Evolutionary conservation across 2,797 vertebrate species (phyloP).

Genomic region (Ataeniobius toweri): DNA sequence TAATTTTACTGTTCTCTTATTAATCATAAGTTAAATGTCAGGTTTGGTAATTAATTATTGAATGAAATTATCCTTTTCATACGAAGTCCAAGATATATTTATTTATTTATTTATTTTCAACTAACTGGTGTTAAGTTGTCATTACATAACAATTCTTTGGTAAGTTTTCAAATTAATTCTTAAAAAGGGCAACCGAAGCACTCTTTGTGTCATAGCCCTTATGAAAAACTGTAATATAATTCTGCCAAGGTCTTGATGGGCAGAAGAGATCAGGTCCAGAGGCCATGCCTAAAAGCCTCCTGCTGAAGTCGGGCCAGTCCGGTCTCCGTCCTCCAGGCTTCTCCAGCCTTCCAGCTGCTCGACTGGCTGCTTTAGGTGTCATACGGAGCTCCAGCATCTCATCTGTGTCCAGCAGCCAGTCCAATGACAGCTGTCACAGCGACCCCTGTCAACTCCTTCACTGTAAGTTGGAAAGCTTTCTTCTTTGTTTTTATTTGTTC

Average conservation of each 20-base stretch:
- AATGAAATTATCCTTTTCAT: too few relatives aligned
- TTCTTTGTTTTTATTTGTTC: neutral
- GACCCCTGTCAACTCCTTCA: constrained; percentile 80
- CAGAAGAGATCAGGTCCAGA: constrained; percentile 82
- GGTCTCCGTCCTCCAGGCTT: constrained; percentile 93
- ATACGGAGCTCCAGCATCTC: constrained; percentile 89
- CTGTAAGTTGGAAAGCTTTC: constrained; percentile 75
- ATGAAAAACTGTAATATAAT: neutral
- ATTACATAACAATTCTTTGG: neutral
- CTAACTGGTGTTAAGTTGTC: neutral
- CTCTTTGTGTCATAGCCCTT: neutral
- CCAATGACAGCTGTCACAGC: constrained; percentile 83
- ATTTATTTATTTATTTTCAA: neutral
- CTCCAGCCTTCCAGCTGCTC: constrained; percentile 86
- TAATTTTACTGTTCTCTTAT: neutral
- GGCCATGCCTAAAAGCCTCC: constrained; percentile 80
- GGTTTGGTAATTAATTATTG: too few relatives aligned
- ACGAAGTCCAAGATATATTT: neutral
- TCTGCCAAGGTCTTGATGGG: constrained; percentile 71
- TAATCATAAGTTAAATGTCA: too few relatives aligned
- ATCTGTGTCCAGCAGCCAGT: constrained; percentile 90
- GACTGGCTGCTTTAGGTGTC: constrained; percentile 87
- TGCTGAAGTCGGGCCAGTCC: constrained; percentile 86
- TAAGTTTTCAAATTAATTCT: too few relatives aligned
- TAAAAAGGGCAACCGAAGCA: neutral